Percentiles rank a stretch among this genome's conserved stretches.
Evolutionary conservation across 2,113 vertebrate species (phyloP).

Genomic region (Pedionomus torquatus): DNA sequence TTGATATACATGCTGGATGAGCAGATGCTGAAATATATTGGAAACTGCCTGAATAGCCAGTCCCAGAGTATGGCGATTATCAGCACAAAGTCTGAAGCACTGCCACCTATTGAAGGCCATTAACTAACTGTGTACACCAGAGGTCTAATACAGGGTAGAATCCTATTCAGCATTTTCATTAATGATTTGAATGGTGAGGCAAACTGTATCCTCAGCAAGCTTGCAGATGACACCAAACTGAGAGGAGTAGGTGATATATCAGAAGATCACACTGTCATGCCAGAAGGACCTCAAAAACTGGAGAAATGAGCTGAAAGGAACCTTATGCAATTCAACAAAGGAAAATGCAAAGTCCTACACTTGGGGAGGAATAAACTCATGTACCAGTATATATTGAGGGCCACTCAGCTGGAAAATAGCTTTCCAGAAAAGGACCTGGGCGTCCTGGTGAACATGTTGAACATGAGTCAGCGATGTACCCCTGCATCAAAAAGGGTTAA

Average conservation of each 20-base stretch:
- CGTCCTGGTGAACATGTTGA: not conserved
- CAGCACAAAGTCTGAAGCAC: not conserved
- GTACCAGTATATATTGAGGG: no score
- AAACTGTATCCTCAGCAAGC: not conserved
- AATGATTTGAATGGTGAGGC: not conserved
- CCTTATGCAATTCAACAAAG: not conserved
- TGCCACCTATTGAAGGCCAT: not conserved
- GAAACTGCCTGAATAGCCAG: not conserved
- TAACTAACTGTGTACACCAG: not conserved
- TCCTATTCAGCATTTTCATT: not conserved
- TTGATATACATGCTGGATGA: not conserved
- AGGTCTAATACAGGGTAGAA: rapidly evolving
- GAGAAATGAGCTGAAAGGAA: not conserved
- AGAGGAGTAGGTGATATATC: not conserved
- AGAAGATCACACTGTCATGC: not conserved
- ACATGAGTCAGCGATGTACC: not conserved
- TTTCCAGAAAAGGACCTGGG: not conserved
- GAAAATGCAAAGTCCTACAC: not conserved
- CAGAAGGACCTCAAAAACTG: not conserved
- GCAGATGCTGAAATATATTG: not conserved
- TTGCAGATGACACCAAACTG: not conserved
- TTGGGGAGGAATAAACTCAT: not conserved
- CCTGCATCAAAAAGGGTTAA: not conserved
- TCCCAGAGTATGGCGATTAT: not conserved
- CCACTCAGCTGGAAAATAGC: not conserved